phyloP scores from a whole-genome alignment of 2,113 vertebrate genomes.

The Panurus biarmicus region DNA sequence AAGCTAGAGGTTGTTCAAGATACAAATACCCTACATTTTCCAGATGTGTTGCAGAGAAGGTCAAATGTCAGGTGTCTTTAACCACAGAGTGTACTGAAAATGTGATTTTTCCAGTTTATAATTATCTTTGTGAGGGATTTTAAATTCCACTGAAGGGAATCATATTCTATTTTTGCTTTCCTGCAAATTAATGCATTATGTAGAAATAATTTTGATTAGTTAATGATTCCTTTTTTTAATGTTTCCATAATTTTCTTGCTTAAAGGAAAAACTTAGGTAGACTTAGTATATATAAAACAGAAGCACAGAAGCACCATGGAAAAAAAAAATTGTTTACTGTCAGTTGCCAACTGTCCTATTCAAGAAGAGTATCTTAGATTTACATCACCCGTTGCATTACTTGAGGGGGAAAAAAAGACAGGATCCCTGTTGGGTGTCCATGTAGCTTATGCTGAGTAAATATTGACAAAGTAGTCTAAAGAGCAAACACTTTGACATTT shows the following conservation, averaged over 20 bases:
- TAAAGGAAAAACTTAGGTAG: not conserved
- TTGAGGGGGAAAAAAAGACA: conserved; percentile 21
- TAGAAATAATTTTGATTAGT: not conserved
- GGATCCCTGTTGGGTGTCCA: conserved; percentile 61
- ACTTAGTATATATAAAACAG: not conserved
- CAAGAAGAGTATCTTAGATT: conserved; percentile 6
- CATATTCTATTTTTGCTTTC: not conserved
- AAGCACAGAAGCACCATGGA: not conserved
- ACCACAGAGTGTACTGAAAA: not conserved
- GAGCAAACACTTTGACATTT: conserved; percentile 83
- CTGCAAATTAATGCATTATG: not conserved
- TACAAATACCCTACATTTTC: not conserved
- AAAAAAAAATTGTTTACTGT: not conserved
- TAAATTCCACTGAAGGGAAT: not conserved
- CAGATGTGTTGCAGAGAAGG: not conserved
- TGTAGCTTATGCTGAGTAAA: conserved; percentile 73
- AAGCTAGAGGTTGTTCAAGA: not conserved
- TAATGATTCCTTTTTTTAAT: not conserved
- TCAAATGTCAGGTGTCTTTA: not conserved
- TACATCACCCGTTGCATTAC: conserved; percentile 20
- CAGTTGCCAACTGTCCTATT: not conserved
- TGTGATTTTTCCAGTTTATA: not conserved
- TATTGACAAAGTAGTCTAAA: conserved; percentile 81
- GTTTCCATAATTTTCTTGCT: not conserved
- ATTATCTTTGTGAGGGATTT: not conserved